These are phyloP conservation scores for Chamaetylas fuelleborni DNA, from an alignment of 2,113 vertebrate genomes.

Conservation along the genomic window DNA sequence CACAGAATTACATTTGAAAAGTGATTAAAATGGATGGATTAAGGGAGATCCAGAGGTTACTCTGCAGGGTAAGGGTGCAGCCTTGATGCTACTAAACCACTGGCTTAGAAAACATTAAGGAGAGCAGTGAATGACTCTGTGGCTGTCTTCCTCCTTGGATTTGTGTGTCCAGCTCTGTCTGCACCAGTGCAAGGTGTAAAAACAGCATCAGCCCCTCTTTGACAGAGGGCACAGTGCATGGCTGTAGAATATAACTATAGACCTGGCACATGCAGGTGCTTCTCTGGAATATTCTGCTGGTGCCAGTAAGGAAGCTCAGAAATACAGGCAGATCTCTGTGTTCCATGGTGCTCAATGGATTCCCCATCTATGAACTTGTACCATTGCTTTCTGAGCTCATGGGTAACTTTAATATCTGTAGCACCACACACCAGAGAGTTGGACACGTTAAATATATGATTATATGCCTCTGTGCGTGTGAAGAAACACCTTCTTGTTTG, in stretches of 20 bases:
- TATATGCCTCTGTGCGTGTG: background rate
- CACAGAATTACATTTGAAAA: conserved; percentile 7
- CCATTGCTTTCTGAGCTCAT: background rate
- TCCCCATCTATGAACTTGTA: background rate
- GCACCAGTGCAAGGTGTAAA: background rate
- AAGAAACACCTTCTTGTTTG: background rate
- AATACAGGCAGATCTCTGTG: background rate
- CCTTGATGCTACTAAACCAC: background rate
- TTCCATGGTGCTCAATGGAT: background rate
- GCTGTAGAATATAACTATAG: background rate
- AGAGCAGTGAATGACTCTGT: background rate
- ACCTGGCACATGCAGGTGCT: background rate
- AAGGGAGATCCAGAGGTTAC: accelerated
- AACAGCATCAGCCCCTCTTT: background rate
- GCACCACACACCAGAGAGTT: background rate
- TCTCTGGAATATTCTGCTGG: background rate
- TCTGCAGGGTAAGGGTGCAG: background rate
- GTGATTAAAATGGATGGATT: conserved; percentile 8
- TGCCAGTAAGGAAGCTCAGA: background rate
- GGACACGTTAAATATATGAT: background rate
- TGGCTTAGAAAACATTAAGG: background rate
- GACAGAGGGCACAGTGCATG: background rate
- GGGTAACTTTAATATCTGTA: background rate
- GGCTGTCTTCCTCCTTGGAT: background rate
- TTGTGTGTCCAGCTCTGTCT: background rate